Evolutionary conservation across 2,888 invertebrate species (phyloP), one percentile per base, ranked within the genome.

Genomic region (Macroteleia sp.): DNA sequence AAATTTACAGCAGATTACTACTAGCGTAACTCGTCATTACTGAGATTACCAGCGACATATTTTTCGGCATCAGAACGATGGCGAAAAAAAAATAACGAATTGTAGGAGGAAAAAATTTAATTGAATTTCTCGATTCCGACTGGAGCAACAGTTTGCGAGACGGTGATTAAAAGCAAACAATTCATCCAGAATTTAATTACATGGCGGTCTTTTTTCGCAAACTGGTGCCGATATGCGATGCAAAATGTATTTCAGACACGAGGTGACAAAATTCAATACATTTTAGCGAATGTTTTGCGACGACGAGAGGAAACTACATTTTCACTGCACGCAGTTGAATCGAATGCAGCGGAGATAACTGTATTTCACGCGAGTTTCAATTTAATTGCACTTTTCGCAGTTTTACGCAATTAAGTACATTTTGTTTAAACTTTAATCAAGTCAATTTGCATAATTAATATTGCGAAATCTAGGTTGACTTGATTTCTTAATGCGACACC

Each of bases 391-490:
- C 62, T 64, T 50, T 73, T 73, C n/a, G 64, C 56, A 71, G 56
- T 48, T 56, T 62, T 41, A 62, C 50, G 48, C 62, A 64, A 48
- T 57, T 64, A 73, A 73, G 20, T 42, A 48, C 64, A 48, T 57
- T 73, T 73, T 56, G 71, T 62, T 56, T 73, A 48, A 56, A 62
- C 54, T 64, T 71, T 54, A 71, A 71, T 62, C 54, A 54, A 61
- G 54, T 22, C 30, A 52, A 71, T 54, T 71, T 71, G 50, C 70
- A 71, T 71, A 70, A 61, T 34, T 54, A 61, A 70, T 70, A 59
- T 50, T 10, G 42, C 28, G 36, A 44, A 52, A 61, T 59, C 59
- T 42, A 12, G 14, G 16, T 41, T 34, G 8, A 14, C 6, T 50
- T 42, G 17, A 34, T 42, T 8, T 42, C 6, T n/a, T n/a, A n/a